Percentiles rank a stretch among this genome's conserved stretches.
Evolutionary conservation across 1,140 invertebrate genomes (phyloP).

Genomic region (Temnothorax nylanderi): DNA sequence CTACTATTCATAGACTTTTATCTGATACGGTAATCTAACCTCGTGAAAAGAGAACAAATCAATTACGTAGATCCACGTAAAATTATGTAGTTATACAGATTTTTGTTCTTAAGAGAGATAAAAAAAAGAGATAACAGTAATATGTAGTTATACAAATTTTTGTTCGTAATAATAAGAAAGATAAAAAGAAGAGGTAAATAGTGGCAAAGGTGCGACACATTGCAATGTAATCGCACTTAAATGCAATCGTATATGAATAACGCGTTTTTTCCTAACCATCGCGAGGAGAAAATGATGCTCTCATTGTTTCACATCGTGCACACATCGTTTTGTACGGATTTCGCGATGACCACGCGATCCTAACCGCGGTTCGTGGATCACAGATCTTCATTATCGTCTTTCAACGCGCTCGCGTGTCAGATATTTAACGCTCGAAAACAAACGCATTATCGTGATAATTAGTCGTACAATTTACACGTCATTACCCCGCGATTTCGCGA

Average conservation of each 20-base stretch:
- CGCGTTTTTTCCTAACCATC: background rate
- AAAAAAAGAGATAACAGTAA: too few species aligned
- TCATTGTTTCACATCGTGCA: background rate
- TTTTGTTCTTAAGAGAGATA: background rate
- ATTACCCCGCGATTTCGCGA: conserved; percentile 31
- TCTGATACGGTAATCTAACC: background rate
- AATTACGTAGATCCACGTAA: background rate
- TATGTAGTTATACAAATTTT: background rate
- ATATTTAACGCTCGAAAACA: conserved; percentile 38
- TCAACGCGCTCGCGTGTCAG: conserved; percentile 1
- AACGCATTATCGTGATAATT: conserved; percentile 36
- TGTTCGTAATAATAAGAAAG: too few species aligned
- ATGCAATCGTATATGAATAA: background rate
- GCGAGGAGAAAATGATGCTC: conserved; percentile 38
- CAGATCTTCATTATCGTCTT: conserved; percentile 22
- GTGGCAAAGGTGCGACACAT: background rate
- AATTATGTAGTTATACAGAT: background rate
- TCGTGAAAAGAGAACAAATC: background rate
- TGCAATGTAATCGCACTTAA: background rate
- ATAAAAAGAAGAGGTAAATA: background rate
- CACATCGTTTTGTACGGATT: conserved; percentile 16
- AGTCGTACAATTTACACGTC: conserved; percentile 28
- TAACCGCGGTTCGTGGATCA: background rate
- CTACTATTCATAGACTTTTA: background rate
- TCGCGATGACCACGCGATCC: conserved; percentile 57